phyloP scores from a whole-genome alignment of 1,140 invertebrate genomes.

The Copidosoma floridanum region DNA sequence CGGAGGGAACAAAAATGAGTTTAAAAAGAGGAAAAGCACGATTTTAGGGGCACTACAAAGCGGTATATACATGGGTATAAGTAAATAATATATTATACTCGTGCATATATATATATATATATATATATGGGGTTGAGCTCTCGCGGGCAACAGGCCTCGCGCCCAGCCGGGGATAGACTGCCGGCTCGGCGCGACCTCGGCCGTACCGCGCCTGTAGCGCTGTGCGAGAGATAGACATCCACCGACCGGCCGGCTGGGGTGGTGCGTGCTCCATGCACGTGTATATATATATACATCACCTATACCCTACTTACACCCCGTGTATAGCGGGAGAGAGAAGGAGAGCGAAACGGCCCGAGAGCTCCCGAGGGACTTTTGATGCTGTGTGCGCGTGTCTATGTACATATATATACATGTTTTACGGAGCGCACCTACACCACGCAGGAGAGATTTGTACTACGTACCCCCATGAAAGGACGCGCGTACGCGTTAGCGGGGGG shows the following conservation, averaged over 20 bases:
- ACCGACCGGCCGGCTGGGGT: not conserved
- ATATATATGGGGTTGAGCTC: not conserved
- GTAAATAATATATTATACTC: too few species aligned
- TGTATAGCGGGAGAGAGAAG: slow-evolving; percentile 3
- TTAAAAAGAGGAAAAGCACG: too few species aligned
- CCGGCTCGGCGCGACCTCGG: too few species aligned
- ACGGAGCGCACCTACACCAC: slow-evolving; percentile 24
- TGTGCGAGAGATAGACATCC: not conserved
- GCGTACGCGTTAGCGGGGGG: not conserved
- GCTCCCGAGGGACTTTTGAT: slow-evolving; percentile 1
- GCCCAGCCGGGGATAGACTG: too few species aligned
- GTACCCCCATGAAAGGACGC: not conserved
- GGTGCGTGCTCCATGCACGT: not conserved
- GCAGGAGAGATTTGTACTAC: not conserved
- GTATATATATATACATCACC: not conserved
- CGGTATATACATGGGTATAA: too few species aligned
- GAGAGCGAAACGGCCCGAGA: too few species aligned
- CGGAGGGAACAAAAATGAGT: too few species aligned
- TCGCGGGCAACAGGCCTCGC: not conserved
- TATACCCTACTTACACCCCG: not conserved
- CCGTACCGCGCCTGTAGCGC: too few species aligned
- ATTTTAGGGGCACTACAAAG: too few species aligned
- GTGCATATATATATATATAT: not conserved
- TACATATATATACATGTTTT: too few species aligned
- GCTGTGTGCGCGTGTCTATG: not conserved